Base-by-base conservation (phyloP, 2,113 vertebrate species). In the Hirundichthys speculiger region DNA sequence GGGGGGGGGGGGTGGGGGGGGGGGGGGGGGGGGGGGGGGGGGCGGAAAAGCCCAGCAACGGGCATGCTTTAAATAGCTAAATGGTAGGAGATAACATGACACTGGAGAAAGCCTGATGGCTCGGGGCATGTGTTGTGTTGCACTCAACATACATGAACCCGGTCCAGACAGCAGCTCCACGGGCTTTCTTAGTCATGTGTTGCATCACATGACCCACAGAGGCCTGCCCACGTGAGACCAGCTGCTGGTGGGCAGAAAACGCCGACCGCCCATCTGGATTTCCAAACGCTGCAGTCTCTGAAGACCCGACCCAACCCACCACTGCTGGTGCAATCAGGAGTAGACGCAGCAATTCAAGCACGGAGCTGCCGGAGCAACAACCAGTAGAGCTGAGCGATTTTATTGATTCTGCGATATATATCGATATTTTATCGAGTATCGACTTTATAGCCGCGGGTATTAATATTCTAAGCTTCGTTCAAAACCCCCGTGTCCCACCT, bases 31-130 rank as follows among this genome's bases (percentile, higher is more conserved):
- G 21, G n/a, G 38, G n/a, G 46, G 42, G 52, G 13, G 57, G 16
- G 54, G 25, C 65, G 83, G 83, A 81, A 84, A 85, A 85, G 78
- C 86, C 82, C 82, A 86, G 88, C 86, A 88, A 88, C 86, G 84
- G 75, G 73, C 77, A 75, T 80, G 84, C 88, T 82, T 86, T 80
- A 86, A 89, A 88, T 88, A 89, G 80, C 80, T 59, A 62, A 75
- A 83, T 77, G 80, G 70, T 53, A 19, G 30, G 57, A 79, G 77
- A 85, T 75, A 85, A 75, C 51, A 27, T 80, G 82, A 85, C 54
- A 42, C 60, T 62, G 66, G 66, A 82, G 78, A 66, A 73, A 64
- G 80, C 58, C 75, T 75, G 79, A 77, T 48, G 75, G 82, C 84
- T 57, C 34, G 4, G 68, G 71, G 77, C 77, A 72, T 86, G 83